Evolutionary conservation across 2,888 invertebrate species (phyloP), one percentile per base, ranked within the genome.

Genomic region (Drosophila tanythrix): DNA sequence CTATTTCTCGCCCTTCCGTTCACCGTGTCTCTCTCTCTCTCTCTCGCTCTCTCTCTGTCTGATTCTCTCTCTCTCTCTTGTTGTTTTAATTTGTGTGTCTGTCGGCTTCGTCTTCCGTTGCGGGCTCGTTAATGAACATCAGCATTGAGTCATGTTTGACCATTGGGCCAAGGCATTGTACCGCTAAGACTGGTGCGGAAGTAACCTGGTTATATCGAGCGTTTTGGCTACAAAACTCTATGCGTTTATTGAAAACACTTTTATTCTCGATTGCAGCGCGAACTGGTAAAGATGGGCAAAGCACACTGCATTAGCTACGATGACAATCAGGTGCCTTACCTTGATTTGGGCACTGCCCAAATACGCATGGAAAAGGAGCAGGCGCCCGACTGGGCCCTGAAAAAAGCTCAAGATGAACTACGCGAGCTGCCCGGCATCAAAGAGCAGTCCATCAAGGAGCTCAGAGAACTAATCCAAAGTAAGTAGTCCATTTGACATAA

Each of bases 371-470:
- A 97, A 79, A 93, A 94, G 27, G 94, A 95, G 0, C 91, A 95
- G 11, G 93, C 93, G 0, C 94, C 95, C 51, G 94, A 95, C 36
- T 93, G 93, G 82, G 94, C 94, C 25, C 84, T 93, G 57, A 94
- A 96, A 89, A 96, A 95, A 82, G 96, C 97, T 0, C 93, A 93
- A 81, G 94, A 92, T 21, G 97, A 97, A 89, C 93, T 97, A 21
- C 94, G 96, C 70, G 97, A 97, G 92, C 95, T 95, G 0, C 95
- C 96, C 0, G 96, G 96, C 90, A 93, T 94, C 27, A 94, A 95
- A 7, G 94, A 94, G 70, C 92, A 94, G 71, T 95, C 95, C 25
- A 91, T 96, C 29, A 92, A 92, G 51, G 95, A 95, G 78, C 91
- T 96, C 4, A 93, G 93, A 70, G 93, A 94, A 81, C 83, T 95